phyloP scores from a whole-genome alignment of 1,140 invertebrate genomes.

The Myzus persicae region DNA sequence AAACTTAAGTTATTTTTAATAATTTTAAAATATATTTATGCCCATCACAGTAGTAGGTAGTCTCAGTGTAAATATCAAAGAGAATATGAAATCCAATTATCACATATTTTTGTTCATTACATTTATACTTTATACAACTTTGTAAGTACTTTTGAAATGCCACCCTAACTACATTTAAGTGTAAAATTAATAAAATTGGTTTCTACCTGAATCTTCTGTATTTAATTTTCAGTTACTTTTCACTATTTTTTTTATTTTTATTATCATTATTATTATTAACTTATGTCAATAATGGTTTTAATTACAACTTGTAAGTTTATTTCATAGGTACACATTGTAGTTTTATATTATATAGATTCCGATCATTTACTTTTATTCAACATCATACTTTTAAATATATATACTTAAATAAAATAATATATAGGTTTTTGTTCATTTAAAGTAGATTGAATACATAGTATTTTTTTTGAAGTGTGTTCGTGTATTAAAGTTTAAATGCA shows the following conservation, averaged over 20 bases:
- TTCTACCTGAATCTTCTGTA: neutral
- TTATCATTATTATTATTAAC: too few species aligned
- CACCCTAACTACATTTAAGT: neutral
- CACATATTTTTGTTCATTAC: neutral
- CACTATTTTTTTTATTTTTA: too few species aligned
- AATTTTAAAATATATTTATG: neutral
- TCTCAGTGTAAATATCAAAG: neutral
- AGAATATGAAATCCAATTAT: neutral
- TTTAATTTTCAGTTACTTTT: neutral
- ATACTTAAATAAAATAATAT: neutral
- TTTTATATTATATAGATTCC: neutral
- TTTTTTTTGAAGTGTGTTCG: neutral
- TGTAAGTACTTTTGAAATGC: neutral
- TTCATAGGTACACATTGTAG: neutral
- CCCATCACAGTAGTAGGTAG: neutral
- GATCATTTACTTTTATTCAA: neutral
- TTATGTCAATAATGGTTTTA: neutral
- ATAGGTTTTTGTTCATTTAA: neutral
- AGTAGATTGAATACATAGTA: neutral
- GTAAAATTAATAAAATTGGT: neutral
- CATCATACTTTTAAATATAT: neutral
- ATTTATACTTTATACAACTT: neutral
- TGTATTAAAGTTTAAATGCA: neutral
- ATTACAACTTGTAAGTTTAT: neutral
- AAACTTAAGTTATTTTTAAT: conserved; percentile 15